Percentiles rank a stretch among this genome's conserved stretches.
Conservation (phyloP, 2,797 vertebrate species). For the Microcaecilia unicolor region DNA sequence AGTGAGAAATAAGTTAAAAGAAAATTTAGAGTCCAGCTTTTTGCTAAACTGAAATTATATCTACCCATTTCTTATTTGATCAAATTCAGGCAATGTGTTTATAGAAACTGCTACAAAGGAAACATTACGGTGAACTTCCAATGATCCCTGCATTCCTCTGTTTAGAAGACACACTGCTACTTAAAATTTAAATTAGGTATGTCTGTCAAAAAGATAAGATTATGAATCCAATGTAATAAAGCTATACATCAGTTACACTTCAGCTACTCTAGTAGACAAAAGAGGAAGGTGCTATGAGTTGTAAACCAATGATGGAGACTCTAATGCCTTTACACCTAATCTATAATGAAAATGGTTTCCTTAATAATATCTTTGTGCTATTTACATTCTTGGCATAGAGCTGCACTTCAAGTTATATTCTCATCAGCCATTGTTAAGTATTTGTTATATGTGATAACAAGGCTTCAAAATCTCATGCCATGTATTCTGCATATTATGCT, state of each 20-base stretch:
- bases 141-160: not conserved
- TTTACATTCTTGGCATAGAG: fast-evolving
- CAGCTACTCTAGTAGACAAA: not conserved
- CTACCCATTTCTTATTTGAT: not conserved
- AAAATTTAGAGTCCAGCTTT: no score
- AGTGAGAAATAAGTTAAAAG: no score
- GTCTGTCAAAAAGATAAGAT: fast-evolving
- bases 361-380: not conserved
- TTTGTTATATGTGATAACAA: no score
- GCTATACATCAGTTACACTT: not conserved
- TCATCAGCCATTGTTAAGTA: no score
- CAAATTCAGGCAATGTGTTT: not conserved
- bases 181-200: not conserved
- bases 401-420: not conserved
- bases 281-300: not conserved
- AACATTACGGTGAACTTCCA: not conserved
- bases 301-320: not conserved
- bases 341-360: not conserved
- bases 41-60: no score
- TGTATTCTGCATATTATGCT: no score
- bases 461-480: no score
- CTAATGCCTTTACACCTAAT: no score
- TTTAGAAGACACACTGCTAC: not conserved
- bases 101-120: not conserved
- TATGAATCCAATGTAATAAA: not conserved